A percentile compares a stretch with the other conserved stretches of the same genome.
These are phyloP conservation scores for Umimayanthus chanpuru DNA, from an alignment of 92 coral and sea anemone species.

Conservation along the genomic window DNA sequence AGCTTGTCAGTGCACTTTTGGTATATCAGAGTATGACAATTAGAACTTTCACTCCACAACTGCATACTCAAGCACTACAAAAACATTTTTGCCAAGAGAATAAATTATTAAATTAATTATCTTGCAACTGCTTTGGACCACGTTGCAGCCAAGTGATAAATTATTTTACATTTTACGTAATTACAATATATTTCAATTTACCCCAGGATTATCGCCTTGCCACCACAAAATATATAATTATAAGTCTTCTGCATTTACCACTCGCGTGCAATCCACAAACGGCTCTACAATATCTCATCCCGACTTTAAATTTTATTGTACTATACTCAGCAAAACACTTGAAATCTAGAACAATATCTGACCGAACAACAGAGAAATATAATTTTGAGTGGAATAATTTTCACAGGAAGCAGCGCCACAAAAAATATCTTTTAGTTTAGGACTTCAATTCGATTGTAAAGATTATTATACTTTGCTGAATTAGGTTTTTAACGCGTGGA, in stretches of 20 bases:
- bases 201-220: background rate
- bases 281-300: background rate
- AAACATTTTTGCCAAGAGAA: too few species aligned
- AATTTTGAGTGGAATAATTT: background rate
- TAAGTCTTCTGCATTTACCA: background rate
- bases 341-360: background rate
- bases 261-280: conserved; percentile 4
- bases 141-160: too few species aligned
- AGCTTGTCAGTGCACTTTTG: background rate
- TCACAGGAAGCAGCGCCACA: conserved; percentile 2
- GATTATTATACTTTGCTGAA: background rate
- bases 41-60: too few species aligned
- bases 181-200: background rate
- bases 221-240: background rate
- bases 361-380: too few species aligned
- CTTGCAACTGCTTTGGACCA: too few species aligned
- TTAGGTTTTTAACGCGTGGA: background rate
- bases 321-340: background rate
- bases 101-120: too few species aligned
- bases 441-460: background rate
- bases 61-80: too few species aligned
- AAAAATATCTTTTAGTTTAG: background rate
- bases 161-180: too few species aligned
- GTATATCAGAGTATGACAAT: background rate
- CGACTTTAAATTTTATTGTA: background rate